These are phyloP conservation scores for Himalopsyche anomala DNA, from an alignment of 2,888 invertebrate genomes.

Conservation along the genomic window DNA sequence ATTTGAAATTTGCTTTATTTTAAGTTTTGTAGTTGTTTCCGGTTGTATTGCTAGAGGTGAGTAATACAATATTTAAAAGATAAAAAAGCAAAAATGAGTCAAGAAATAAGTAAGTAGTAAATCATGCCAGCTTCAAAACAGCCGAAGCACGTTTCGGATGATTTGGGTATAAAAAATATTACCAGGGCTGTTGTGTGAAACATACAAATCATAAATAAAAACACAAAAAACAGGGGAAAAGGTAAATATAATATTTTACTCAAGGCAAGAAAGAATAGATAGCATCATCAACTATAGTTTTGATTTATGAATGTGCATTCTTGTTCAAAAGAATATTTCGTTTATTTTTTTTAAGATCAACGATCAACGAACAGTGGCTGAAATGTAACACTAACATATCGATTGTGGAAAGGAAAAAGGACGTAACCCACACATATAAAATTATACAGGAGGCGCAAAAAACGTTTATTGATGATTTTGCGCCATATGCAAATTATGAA, in stretches of 20 bases:
- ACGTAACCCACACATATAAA: too few species aligned
- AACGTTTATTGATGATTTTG: too few species aligned
- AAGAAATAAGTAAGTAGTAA: conserved; percentile 39
- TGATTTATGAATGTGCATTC: too few species aligned
- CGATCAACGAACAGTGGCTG: too few species aligned
- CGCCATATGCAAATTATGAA: too few species aligned
- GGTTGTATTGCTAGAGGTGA: not conserved
- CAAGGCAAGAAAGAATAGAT: conserved; percentile 20
- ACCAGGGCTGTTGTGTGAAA: not conserved
- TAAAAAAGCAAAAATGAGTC: conserved; percentile 29
- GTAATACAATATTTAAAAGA: conserved; percentile 38
- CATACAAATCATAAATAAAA: conserved; percentile 38
- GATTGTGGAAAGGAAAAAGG: too few species aligned
- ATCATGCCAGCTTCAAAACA: conserved; percentile 7
- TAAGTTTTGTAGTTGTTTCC: not conserved
- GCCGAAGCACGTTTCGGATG: conserved; percentile 31
- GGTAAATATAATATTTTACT: conserved; percentile 42
- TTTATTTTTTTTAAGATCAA: too few species aligned
- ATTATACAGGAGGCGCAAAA: too few species aligned
- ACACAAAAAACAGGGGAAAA: conserved; percentile 11
- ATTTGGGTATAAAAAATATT: conserved; percentile 41
- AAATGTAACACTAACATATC: too few species aligned
- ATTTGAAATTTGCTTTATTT: not conserved
- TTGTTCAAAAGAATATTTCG: too few species aligned
- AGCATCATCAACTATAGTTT: conserved; percentile 14